Percentiles rank a stretch among this genome's conserved stretches.
Evolutionary conservation across 2,888 invertebrate species (phyloP).

Genomic region (Cotesia congregata): DNA sequence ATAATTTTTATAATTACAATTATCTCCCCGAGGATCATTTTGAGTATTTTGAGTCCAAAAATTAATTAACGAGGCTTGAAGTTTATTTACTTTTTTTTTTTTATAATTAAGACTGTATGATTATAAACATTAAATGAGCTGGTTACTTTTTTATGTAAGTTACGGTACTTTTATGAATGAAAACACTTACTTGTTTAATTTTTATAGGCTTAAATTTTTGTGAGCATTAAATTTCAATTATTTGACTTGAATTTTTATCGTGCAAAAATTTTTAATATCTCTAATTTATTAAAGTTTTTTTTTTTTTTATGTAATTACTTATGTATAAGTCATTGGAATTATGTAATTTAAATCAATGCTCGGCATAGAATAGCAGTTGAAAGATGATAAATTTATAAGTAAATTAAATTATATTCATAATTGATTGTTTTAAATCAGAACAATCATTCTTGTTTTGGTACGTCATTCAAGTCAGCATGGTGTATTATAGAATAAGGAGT

Average conservation of each 20-base stretch:
- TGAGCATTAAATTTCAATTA: not conserved
- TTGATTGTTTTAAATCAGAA: no score
- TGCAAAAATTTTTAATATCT: not conserved
- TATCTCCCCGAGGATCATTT: not conserved
- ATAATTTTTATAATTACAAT: not conserved
- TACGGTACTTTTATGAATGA: not conserved
- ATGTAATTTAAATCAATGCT: no score
- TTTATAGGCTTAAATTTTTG: not conserved
- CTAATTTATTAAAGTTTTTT: not conserved
- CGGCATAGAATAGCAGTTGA: no score
- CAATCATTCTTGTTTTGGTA: no score
- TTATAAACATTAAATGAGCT: not conserved
- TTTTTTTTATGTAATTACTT: not conserved
- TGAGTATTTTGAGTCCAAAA: not conserved
- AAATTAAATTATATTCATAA: no score
- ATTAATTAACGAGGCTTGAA: not conserved
- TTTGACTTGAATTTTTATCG: not conserved
- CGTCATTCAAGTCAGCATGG: no score
- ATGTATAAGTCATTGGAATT: no score
- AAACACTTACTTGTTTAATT: not conserved
- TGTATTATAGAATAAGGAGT: no score
- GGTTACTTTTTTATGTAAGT: not conserved
- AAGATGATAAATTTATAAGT: no score
- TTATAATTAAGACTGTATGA: not conserved
- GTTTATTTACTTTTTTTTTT: not conserved